Conservation (phyloP, 1,140 invertebrate species). For the Popillia japonica region DNA sequence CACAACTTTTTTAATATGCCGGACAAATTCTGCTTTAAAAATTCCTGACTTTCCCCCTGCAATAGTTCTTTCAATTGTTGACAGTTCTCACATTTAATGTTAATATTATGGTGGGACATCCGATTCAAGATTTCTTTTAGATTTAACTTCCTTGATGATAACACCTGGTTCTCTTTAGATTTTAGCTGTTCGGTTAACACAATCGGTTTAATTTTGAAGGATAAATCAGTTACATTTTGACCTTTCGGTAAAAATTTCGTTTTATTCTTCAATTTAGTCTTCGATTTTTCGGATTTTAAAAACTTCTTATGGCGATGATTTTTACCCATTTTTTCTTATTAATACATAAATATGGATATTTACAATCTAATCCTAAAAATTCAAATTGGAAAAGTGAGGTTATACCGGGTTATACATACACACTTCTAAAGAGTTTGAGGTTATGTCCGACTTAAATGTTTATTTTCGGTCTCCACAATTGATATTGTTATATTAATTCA, state of each 20-base stretch:
- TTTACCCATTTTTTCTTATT: slow-evolving; percentile 61
- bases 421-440: not conserved
- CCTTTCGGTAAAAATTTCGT: slow-evolving; percentile 74
- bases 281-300: slow-evolving; percentile 78
- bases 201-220: slow-evolving; percentile 89
- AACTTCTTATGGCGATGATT: slow-evolving; percentile 70
- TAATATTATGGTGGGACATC: slow-evolving; percentile 80
- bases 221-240: slow-evolving; percentile 84
- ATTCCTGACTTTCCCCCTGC: slow-evolving; percentile 60
- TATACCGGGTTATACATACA: too few relatives aligned
- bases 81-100: slow-evolving; percentile 73
- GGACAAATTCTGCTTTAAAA: slow-evolving; percentile 70
- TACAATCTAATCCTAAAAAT: not conserved
- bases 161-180: slow-evolving; percentile 66
- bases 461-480: not conserved
- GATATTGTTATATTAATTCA: not conserved
- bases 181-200: slow-evolving; percentile 80
- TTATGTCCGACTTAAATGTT: not conserved
- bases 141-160: slow-evolving; percentile 78
- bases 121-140: slow-evolving; percentile 75
- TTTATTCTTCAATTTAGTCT: slow-evolving; percentile 79
- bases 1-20: slow-evolving; percentile 74
- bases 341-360: too few relatives aligned
- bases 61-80: slow-evolving; percentile 77
- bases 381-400: not conserved